These are phyloP conservation scores for Sitobion miscanthi DNA, from an alignment of 1,140 invertebrate genomes.

Conservation along the genomic window DNA sequence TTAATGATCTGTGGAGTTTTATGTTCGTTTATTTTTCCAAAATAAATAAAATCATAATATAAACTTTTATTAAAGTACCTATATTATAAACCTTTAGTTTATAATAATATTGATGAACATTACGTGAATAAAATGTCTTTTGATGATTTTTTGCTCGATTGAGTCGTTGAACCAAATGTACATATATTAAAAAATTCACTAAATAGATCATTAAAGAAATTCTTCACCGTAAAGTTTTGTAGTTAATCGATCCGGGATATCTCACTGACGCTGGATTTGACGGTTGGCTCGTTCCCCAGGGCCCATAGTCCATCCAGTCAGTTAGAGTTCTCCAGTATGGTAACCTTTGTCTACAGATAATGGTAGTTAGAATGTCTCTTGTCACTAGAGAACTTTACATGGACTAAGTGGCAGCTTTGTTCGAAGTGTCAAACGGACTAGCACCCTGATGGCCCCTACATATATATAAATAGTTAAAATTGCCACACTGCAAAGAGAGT, in stretches of 20 bases:
- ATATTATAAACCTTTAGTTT: not conserved
- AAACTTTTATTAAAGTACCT: not conserved
- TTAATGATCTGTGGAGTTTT: not conserved
- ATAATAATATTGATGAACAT: not conserved
- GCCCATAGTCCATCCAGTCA: not conserved
- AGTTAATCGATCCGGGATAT: not conserved
- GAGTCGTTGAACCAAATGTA: not conserved
- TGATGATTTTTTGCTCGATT: not conserved
- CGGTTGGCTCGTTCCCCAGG: not conserved
- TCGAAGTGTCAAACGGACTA: not conserved
- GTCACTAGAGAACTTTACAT: too few species aligned
- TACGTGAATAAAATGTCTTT: not conserved
- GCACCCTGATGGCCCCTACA: too few species aligned
- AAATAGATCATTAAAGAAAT: not conserved
- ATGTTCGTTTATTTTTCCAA: not conserved
- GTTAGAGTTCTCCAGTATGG: not conserved
- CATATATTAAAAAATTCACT: not conserved
- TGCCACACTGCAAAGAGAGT: not conserved
- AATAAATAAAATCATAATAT: not conserved
- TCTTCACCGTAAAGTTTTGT: not conserved
- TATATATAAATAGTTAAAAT: not conserved
- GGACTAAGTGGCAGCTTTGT: too few species aligned
- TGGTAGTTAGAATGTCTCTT: too few species aligned
- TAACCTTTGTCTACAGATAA: not conserved
- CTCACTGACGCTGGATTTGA: not conserved